phyloP scores from a whole-genome alignment of 1,140 invertebrate species.

The Heliconius nattereri region DNA sequence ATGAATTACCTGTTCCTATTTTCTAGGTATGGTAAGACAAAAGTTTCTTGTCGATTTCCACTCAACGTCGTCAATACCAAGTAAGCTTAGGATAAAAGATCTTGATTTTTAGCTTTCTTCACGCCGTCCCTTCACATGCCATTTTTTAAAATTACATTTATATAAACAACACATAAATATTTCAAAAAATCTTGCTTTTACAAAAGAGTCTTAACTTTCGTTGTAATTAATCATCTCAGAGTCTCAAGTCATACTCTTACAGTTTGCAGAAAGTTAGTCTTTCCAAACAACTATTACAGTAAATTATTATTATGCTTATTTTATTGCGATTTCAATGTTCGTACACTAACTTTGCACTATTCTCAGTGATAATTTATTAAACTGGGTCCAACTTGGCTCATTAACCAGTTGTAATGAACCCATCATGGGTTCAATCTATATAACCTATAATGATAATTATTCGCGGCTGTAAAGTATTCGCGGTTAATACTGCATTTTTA shows the following conservation, averaged over 20 bases:
- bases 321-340: constrained; percentile 31
- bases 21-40: too few species aligned
- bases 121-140: too few species aligned
- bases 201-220: too few species aligned
- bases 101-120: too few species aligned
- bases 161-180: too few species aligned
- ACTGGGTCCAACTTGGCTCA: constrained; percentile 35
- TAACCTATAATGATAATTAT: constrained; percentile 7
- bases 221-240: too few species aligned
- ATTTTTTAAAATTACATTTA: too few species aligned
- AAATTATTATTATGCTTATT: constrained; percentile 20
- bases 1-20: too few species aligned
- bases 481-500: not conserved
- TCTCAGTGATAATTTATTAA: constrained; percentile 43
- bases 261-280: not conserved
- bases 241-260: not conserved
- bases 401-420: constrained; percentile 32
- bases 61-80: too few species aligned
- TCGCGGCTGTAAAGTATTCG: constrained; percentile 10
- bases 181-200: too few species aligned
- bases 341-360: constrained; percentile 39
- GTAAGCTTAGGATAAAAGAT: too few species aligned
- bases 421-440: not conserved
- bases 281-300: not conserved
- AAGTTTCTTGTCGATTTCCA: too few species aligned